Conservation (phyloP, 1,140 invertebrate genomes). For the Ylistrum balloti region DNA sequence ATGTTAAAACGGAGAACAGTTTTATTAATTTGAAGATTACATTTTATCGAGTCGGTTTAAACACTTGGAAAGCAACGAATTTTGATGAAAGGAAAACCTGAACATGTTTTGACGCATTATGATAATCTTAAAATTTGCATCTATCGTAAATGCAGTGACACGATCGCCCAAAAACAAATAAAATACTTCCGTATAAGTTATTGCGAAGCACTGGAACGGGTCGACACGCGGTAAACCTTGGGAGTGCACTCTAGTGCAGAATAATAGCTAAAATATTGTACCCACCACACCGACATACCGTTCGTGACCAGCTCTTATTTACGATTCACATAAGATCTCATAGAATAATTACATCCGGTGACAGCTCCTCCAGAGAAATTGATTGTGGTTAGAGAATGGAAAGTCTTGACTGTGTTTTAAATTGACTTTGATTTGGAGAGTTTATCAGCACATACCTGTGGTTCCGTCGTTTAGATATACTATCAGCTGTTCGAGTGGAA, state of each 20-base stretch:
- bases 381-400: background rate
- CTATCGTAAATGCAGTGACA: background rate
- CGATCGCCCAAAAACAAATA: conserved; percentile 16
- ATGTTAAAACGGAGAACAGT: too few species aligned
- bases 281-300: too few species aligned
- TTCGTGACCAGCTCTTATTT: too few species aligned
- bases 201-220: background rate
- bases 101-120: background rate
- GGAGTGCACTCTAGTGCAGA: background rate
- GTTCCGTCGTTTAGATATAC: background rate
- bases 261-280: too few species aligned
- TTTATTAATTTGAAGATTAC: too few species aligned
- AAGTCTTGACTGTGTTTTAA: background rate
- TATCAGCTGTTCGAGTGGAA: background rate
- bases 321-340: too few species aligned
- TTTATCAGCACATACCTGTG: background rate
- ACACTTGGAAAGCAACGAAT: too few species aligned
- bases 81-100: background rate
- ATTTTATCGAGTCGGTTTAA: too few species aligned
- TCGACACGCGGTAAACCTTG: background rate
- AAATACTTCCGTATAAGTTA: background rate
- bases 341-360: background rate
- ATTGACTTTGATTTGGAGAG: background rate
- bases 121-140: conserved; percentile 3
- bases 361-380: background rate